Percentiles rank a stretch among this genome's conserved stretches.
Evolutionary conservation across 2,113 vertebrate species (phyloP).

Genomic region (Sinocyclocheilus maitianheensis): DNA sequence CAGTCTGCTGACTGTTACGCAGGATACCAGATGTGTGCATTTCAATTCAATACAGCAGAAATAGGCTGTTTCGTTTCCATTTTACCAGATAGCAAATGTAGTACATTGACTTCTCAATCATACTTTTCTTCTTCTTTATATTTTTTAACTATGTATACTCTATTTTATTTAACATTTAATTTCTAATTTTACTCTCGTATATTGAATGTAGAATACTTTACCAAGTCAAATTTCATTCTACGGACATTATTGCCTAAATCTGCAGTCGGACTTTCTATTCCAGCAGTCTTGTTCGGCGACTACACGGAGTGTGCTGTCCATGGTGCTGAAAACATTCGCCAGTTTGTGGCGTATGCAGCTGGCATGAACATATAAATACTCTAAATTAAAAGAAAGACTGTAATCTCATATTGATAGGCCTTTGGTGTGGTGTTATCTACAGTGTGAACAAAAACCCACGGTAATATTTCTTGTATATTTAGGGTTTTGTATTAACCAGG

Average conservation of each 20-base stretch:
- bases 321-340: constrained; percentile 43
- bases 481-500: neutral
- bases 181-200: neutral
- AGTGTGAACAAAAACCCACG: neutral
- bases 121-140: no score
- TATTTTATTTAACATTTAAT: neutral
- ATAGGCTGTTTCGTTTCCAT: neutral
- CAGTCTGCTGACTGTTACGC: neutral
- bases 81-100: neutral
- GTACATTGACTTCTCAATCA: neutral
- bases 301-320: constrained; percentile 24
- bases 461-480: neutral
- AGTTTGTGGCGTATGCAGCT: neutral
- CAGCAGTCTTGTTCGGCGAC: neutral
- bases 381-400: neutral
- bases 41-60: neutral
- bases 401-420: neutral
- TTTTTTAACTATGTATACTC: neutral
- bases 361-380: neutral
- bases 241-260: neutral
- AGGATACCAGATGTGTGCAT: neutral
- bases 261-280: neutral
- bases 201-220: neutral
- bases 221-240: neutral
- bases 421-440: neutral